A percentile compares a stretch with the other conserved stretches of the same genome.
Evolutionary conservation across 1,140 invertebrate genomes (phyloP).

Genomic region (Notospermus geniculatus): DNA sequence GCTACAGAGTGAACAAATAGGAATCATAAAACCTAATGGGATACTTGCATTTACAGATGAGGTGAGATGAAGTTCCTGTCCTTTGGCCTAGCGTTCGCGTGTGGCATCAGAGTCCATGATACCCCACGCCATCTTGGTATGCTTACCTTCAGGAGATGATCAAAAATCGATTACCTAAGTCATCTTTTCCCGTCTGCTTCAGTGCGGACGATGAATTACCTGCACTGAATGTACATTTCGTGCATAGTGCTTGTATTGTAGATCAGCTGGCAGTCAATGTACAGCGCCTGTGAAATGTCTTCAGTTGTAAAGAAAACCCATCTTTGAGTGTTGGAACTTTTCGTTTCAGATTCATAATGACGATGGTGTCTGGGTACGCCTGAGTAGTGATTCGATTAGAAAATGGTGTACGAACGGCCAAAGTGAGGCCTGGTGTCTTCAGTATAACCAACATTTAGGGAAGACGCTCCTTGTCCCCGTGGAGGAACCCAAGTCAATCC

Average conservation of each 20-base stretch:
- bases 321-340: constrained; percentile 17
- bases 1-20: constrained; percentile 91
- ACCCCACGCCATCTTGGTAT: no score
- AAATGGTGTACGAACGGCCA: constrained; percentile 70
- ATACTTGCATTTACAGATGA: constrained; percentile 89
- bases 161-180: no score
- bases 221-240: no score
- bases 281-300: neutral
- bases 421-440: constrained; percentile 88
- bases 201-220: no score
- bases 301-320: no score
- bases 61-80: constrained; percentile 58
- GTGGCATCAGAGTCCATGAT: no score
- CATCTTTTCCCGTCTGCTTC: no score
- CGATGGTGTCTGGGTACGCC: constrained; percentile 91
- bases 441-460: constrained; percentile 91
- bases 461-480: constrained; percentile 80
- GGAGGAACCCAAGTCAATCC: constrained; percentile 61
- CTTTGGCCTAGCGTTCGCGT: no score
- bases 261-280: neutral
- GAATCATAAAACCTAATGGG: constrained; percentile 80
- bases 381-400: constrained; percentile 81
- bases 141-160: no score
- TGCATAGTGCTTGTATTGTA: neutral
- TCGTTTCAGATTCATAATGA: constrained; percentile 80